Conservation (phyloP, 2,888 invertebrate genomes). For the Bedellia somnulentella region DNA sequence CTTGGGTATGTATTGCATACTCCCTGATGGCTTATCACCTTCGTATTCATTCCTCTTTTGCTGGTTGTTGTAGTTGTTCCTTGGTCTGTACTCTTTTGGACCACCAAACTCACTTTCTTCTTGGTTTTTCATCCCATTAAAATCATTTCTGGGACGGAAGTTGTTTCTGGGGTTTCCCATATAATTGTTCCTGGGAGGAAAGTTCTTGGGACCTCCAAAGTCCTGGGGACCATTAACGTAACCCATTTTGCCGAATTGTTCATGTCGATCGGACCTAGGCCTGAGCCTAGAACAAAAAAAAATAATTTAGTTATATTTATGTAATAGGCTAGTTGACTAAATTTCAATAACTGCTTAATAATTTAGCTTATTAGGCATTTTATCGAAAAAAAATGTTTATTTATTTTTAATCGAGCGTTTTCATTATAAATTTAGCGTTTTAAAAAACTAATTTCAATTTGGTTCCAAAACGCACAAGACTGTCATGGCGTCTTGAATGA, state of each 20-base stretch:
- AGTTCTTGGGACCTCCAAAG: conserved; percentile 53
- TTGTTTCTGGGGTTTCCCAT: conserved; percentile 30
- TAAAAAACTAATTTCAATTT: no score
- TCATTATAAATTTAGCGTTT: no score
- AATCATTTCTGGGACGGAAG: conserved; percentile 51
- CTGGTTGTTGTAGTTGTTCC: conserved; percentile 41
- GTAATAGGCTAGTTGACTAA: no score
- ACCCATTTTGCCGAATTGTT: conserved; percentile 64
- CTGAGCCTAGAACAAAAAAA: conserved; percentile 41
- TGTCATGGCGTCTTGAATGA: no score
- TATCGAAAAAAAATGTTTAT: no score
- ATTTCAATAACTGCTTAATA: no score
- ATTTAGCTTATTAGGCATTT: no score
- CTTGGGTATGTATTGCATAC: conserved; percentile 46
- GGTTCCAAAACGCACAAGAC: no score
- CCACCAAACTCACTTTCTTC: conserved; percentile 50
- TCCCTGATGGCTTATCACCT: conserved; percentile 30
- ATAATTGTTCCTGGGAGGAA: conserved; percentile 41
- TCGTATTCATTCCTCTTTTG: conserved; percentile 37
- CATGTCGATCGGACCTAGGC: conserved; percentile 65
- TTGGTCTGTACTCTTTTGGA: conserved; percentile 43
- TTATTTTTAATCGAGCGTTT: no score
- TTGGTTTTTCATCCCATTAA: conserved; percentile 48
- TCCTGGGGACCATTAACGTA: conserved; percentile 46
- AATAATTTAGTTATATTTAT: no score